Evolutionary conservation across 2,888 invertebrate genomes (phyloP), one percentile per base, ranked within the genome.

Genomic region (Trichogramma evanescens): DNA sequence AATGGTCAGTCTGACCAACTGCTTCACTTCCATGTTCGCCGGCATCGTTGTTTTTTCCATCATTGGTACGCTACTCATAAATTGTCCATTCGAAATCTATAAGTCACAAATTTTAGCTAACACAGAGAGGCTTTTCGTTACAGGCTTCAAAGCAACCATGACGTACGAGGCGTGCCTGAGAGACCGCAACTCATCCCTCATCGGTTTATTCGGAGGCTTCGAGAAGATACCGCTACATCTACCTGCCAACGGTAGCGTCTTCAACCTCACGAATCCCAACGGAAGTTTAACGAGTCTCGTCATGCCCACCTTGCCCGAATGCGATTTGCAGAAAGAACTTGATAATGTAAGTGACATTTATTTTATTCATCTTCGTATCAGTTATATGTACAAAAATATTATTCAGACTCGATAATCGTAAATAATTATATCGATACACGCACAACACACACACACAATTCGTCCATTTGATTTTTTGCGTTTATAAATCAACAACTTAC

Each of bases 31-130:
- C 2, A 91, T 97, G 89, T 97, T 96, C 75, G 96, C 96, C 56
- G 95, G 95, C 0, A 89, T 96, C 51, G 95, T 96, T 3, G 94
- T 97, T 26, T 97, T 97, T 77, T 92, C 95, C 0, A 90, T 97
- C 43, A 93, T 97, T 65, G 97, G 86, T 81, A 70, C 72, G 69
- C 68, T 6, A 4, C 8, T 9, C 10, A 8, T 38, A 10, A 8
- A 50, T 13, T 9, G 9, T 40, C 39, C 26, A 26, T 26, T 26
- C 26, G 26, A 26, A 26, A 26, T 26, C n/a, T 26, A 2, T 26
- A 26, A 26, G 3, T 2, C 26, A 26, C 26, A 13, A 13, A 13
- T 13, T 13, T 26, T 26, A 26, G 26, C 26, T 26, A 26, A 26
- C 26, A 26, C 26, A 26, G 26, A 26, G 2, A 26, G 45, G 9